Conservation (phyloP, 2,888 invertebrate species). For the Pteria penguin region DNA sequence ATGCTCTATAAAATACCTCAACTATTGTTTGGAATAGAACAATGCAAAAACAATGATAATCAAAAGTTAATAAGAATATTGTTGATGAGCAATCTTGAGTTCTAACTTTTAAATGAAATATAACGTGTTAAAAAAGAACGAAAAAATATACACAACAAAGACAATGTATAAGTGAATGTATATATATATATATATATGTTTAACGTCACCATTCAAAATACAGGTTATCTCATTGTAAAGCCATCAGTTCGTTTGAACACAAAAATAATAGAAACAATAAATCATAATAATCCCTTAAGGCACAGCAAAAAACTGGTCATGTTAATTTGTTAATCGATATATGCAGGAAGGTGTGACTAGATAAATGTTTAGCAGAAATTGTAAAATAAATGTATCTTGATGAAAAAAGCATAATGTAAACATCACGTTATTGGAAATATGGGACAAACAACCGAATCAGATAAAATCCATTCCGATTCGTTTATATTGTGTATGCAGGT, state of each 20-base stretch:
- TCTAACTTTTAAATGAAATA: slow-evolving; percentile 43
- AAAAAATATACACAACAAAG: slow-evolving; percentile 42
- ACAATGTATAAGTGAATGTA: slow-evolving; percentile 39
- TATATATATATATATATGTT: slow-evolving; percentile 59
- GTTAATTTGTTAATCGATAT: slow-evolving; percentile 65
- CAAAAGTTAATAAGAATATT: slow-evolving; percentile 25
- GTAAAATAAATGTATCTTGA: background rate
- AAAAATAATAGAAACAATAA: slow-evolving; percentile 62
- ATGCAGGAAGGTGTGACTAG: slow-evolving; percentile 48
- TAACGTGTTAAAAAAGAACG: slow-evolving; percentile 40
- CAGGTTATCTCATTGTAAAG: slow-evolving; percentile 70
- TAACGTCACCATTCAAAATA: slow-evolving; percentile 70
- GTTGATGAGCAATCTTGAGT: slow-evolving; percentile 40
- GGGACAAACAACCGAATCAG: too few relatives aligned
- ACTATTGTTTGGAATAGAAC: background rate
- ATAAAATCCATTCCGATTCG: too few relatives aligned
- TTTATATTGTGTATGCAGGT: too few relatives aligned
- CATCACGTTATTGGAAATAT: too few relatives aligned
- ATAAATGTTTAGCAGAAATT: slow-evolving; percentile 31
- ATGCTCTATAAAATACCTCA: background rate
- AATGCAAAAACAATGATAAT: slow-evolving; percentile 9
- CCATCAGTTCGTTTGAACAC: slow-evolving; percentile 69
- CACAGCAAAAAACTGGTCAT: slow-evolving; percentile 75
- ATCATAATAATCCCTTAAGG: slow-evolving; percentile 72
- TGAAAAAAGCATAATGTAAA: background rate